A percentile compares a stretch with the other conserved stretches of the same genome.
Evolutionary conservation across 1,140 invertebrate species (phyloP).

Genomic region (Chlorops oryzae): DNA sequence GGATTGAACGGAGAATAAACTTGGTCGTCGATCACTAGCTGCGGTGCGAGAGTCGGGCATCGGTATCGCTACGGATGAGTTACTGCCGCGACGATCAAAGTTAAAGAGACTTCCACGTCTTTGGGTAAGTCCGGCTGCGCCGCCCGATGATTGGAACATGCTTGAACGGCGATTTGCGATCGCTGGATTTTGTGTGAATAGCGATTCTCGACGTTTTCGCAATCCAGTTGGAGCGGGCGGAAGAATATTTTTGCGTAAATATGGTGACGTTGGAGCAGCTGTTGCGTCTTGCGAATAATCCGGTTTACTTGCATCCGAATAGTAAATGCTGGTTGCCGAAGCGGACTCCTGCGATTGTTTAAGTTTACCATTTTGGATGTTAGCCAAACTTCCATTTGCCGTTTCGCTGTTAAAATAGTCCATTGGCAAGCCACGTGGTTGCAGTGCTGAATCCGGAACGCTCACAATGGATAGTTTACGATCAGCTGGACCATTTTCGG

Average conservation of each 20-base stretch:
- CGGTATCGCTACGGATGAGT: constrained; percentile 12
- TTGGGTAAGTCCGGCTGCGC: constrained; percentile 29
- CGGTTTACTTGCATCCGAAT: background rate
- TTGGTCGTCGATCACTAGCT: constrained; percentile 44
- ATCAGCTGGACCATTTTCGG: constrained; percentile 9
- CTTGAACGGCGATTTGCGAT: constrained; percentile 30
- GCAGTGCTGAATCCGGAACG: constrained; percentile 30
- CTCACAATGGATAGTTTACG: constrained; percentile 39
- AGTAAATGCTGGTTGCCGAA: constrained; percentile 12
- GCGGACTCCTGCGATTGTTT: background rate
- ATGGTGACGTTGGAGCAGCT: background rate
- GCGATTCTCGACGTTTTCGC: constrained; percentile 32
- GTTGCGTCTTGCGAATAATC: background rate
- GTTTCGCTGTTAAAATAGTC: constrained; percentile 48
- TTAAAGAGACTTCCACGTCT: constrained; percentile 47
- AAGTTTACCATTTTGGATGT: constrained; percentile 26
- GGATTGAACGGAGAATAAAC: constrained; percentile 52
- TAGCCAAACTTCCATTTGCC: constrained; percentile 41
- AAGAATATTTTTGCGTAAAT: background rate
- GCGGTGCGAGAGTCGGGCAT: constrained; percentile 13
- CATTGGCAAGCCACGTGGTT: constrained; percentile 19
- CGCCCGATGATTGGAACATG: constrained; percentile 28
- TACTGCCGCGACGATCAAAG: constrained; percentile 20
- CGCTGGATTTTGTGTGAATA: constrained; percentile 38
- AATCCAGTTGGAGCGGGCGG: constrained; percentile 6